Percentiles rank a stretch among this genome's conserved stretches.
Evolutionary conservation across 2,888 invertebrate genomes (phyloP).

Genomic region (Isoperla grammatica): DNA sequence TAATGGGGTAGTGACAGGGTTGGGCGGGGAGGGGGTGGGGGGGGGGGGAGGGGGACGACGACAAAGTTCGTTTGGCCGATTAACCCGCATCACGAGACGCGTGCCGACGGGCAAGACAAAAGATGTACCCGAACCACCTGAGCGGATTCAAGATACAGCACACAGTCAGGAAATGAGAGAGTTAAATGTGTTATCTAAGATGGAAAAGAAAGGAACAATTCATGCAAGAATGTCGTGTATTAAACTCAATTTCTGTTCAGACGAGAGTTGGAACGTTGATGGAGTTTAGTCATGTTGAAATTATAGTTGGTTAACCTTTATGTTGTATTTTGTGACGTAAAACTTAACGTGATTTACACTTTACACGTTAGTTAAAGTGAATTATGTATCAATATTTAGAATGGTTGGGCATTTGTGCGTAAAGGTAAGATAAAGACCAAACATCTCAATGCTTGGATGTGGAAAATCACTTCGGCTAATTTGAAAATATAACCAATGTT

Average conservation of each 20-base stretch:
- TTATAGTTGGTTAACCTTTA: too few species aligned
- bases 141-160: not conserved
- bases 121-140: slow-evolving; percentile 4
- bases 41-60: not conserved
- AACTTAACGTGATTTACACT: too few species aligned
- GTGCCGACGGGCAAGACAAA: slow-evolving; percentile 1
- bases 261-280: too few species aligned
- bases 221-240: slow-evolving; percentile 9
- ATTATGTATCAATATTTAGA: too few species aligned
- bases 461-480: too few species aligned
- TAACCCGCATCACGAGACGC: slow-evolving; percentile 5
- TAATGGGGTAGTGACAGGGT: slow-evolving; percentile 9
- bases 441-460: too few species aligned
- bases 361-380: too few species aligned
- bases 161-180: slow-evolving; percentile 1
- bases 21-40: not conserved
- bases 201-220: not conserved
- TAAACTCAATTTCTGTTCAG: slow-evolving; percentile 3
- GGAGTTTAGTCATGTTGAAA: too few species aligned
- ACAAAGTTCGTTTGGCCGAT: slow-evolving; percentile 19
- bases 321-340: too few species aligned
- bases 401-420: too few species aligned
- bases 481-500: too few species aligned
- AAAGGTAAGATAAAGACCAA: too few species aligned
- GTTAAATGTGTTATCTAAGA: slow-evolving; percentile 1